Evolutionary conservation across 2,888 invertebrate genomes (phyloP), one percentile per base, ranked within the genome.

Genomic region (Theristus sp.): DNA sequence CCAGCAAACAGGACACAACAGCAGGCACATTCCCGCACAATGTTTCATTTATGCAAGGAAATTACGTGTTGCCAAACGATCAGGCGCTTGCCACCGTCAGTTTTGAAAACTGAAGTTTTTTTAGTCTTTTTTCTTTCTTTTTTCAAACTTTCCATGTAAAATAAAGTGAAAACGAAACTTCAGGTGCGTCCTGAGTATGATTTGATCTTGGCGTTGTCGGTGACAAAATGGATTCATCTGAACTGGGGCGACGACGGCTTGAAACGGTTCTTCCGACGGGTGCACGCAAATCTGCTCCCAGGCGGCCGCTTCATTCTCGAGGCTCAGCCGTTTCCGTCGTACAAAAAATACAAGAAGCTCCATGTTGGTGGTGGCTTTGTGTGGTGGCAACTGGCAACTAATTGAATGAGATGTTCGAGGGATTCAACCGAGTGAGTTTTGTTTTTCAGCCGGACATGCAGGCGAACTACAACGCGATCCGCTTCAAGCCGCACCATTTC

Each of bases 201-300:
- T 77, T 82, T 87, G 62, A 93, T 98, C 68, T 78, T 98, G 60
- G 94, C 94, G 72, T 80, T 98, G 57, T 91, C 90, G 64, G 84
- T 94, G 38, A 94, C 94, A 26, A 98, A 98, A 76, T 98, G 96
- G 96, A 83, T 98, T 70, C 98, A 98, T 74, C 80, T 94, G 59
- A 98, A 98, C 77, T 91, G 87, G 82, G 96, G 96, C 1, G 98
- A 98, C 75, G 83, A 82, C 2, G 96, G 96, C 2, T 77, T 98
- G 60, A 91, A 91, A 75, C 81, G 88, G 66, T 85, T 89, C 57
- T 96, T 98, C 76, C 84, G 86, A 65, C 81, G 91, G 30, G 89
- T 91, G 82, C 90, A 85, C 74, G 82, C 84, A 24, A 91, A 94
- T 73, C 78, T 96, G 56, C 82, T 86, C 58, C 89, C 91, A 0